A percentile compares a stretch with the other conserved stretches of the same genome.
Evolutionary conservation across 1,140 invertebrate species (phyloP).

Genomic region (Elymnias hypermnestra): DNA sequence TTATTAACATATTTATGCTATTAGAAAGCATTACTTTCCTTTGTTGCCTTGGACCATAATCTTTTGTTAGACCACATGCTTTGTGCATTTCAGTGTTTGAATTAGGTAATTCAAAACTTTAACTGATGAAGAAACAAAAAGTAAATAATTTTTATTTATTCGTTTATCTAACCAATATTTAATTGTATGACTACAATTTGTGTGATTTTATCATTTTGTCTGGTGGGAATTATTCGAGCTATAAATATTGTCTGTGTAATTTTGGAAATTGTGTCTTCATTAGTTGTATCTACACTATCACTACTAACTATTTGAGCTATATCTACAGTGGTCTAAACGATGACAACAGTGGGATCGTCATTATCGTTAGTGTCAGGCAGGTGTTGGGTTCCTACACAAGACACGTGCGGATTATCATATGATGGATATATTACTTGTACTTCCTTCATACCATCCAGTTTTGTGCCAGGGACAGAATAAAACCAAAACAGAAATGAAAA

Average conservation of each 20-base stretch:
- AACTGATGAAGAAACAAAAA: constrained; percentile 25
- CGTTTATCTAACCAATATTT: constrained; percentile 3
- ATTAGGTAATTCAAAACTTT: constrained; percentile 2
- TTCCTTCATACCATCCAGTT: constrained; percentile 64
- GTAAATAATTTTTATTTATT: background rate
- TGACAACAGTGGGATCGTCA: constrained; percentile 48
- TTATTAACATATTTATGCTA: background rate
- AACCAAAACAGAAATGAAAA: constrained; percentile 54
- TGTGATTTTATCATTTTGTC: background rate
- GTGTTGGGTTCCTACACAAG: constrained; percentile 63
- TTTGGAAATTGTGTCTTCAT: constrained; percentile 26
- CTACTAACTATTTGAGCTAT: constrained; percentile 35
- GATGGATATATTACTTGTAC: constrained; percentile 71
- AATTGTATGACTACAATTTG: background rate
- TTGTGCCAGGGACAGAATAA: constrained; percentile 66
- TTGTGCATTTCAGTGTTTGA: constrained; percentile 2
- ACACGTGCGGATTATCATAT: constrained; percentile 68
- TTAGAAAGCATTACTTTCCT: constrained; percentile 10
- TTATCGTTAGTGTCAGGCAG: constrained; percentile 43
- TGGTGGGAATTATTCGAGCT: background rate
- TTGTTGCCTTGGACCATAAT: constrained; percentile 2
- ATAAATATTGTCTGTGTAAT: constrained; percentile 14
- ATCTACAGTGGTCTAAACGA: constrained; percentile 45
- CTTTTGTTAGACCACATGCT: constrained; percentile 19
- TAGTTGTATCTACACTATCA: constrained; percentile 30